phyloP scores from a whole-genome alignment of 2,888 invertebrate genomes.

The Halictus quadricinctus region DNA sequence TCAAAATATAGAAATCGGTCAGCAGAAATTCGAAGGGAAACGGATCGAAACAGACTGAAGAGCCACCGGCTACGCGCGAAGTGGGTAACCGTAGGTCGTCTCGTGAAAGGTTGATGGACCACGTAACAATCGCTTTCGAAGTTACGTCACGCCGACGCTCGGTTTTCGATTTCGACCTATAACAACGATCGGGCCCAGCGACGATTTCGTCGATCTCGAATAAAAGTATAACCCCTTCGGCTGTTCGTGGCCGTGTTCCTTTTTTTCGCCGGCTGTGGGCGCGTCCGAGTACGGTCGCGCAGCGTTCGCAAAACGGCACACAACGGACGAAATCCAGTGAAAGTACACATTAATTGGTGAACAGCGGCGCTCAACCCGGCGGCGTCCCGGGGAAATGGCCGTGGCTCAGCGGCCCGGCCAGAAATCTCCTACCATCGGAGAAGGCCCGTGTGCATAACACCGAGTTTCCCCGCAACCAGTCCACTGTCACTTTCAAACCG shows the following conservation, averaged over 20 bases:
- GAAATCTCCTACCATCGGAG: conserved; percentile 73
- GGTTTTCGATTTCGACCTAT: conserved; percentile 33
- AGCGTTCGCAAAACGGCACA: conserved; percentile 13
- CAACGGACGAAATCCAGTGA: conserved; percentile 74
- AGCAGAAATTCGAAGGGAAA: background rate
- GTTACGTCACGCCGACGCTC: conserved; percentile 42
- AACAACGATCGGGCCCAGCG: background rate
- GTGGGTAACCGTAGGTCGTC: background rate
- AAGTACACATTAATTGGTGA: conserved; percentile 73
- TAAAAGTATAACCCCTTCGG: background rate
- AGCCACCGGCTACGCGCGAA: background rate
- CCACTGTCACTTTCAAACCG: conserved; percentile 81
- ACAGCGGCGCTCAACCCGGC: conserved; percentile 67
- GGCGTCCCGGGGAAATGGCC: background rate
- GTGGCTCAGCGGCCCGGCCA: background rate
- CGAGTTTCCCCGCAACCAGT: conserved; percentile 72
- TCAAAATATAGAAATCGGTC: background rate
- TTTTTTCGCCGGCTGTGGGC: background rate
- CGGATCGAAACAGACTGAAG: background rate
- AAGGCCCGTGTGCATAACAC: conserved; percentile 57
- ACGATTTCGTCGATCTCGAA: conserved; percentile 17
- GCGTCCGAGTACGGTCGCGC: background rate
- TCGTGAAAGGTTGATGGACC: conserved; percentile 46
- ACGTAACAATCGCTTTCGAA: conserved; percentile 63
- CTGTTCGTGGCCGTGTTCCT: background rate